phyloP scores from a whole-genome alignment of 2,113 vertebrate genomes.

The Pedetes capensis region DNA sequence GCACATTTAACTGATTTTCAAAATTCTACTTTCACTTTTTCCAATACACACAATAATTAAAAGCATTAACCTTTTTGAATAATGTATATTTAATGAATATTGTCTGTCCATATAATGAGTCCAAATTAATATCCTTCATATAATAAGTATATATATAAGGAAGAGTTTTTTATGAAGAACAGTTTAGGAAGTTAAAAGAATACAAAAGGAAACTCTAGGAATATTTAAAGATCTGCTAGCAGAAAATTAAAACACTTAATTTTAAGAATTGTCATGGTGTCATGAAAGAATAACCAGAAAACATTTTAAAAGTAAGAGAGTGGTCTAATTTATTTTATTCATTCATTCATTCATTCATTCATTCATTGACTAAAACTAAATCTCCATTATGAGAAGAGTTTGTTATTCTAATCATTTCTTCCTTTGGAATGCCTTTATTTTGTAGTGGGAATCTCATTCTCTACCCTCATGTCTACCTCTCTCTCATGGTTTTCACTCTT shows the following conservation, averaged over 20 bases:
- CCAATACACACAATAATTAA: not conserved
- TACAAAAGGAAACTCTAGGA: not conserved
- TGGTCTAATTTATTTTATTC: not conserved
- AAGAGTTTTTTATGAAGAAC: not conserved
- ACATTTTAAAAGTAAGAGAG: not conserved
- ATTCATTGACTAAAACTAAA: too few relatives aligned
- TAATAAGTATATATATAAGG: not conserved
- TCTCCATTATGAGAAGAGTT: not conserved
- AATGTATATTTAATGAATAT: slow-evolving; percentile 28
- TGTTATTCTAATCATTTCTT: not conserved
- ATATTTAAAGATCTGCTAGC: not conserved
- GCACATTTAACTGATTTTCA: not conserved
- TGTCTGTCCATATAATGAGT: not conserved
- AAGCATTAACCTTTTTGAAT: slow-evolving; percentile 4
- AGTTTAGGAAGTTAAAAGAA: not conserved
- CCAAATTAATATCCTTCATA: slow-evolving; percentile 15
- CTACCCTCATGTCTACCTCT: not conserved
- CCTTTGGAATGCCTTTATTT: not conserved
- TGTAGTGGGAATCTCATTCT: not conserved
- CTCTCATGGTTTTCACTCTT: not conserved
- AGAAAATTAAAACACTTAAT: slow-evolving; percentile 24
- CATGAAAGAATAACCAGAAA: slow-evolving; percentile 27
- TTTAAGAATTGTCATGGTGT: slow-evolving; percentile 49
- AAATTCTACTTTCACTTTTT: slow-evolving; percentile 35
- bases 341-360: too few relatives aligned